phyloP scores from a whole-genome alignment of 2,888 invertebrate genomes.

The Parelbella ahira region DNA sequence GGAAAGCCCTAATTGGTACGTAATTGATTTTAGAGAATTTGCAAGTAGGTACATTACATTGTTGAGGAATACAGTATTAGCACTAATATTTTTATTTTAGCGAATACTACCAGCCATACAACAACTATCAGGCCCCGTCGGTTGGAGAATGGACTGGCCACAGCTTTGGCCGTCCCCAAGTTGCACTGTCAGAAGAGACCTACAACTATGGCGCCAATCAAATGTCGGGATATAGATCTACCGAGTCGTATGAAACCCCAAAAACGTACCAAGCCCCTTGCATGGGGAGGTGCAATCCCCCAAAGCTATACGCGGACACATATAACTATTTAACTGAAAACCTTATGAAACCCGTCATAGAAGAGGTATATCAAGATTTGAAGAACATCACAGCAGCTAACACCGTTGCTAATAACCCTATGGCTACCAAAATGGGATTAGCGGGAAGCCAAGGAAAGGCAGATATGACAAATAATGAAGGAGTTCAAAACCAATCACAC shows the following conservation, averaged over 20 bases:
- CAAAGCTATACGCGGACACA: constrained; percentile 60
- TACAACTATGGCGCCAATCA: background rate
- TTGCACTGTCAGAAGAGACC: background rate
- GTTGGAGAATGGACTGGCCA: background rate
- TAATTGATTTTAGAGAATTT: too few relatives aligned
- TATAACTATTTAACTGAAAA: constrained; percentile 60
- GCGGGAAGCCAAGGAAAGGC: too few relatives aligned
- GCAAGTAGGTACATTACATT: too few relatives aligned
- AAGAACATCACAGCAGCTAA: constrained; percentile 56
- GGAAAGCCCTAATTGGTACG: too few relatives aligned
- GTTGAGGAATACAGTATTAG: too few relatives aligned
- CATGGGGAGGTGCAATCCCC: constrained; percentile 55
- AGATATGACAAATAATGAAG: too few relatives aligned
- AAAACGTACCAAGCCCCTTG: constrained; percentile 29
- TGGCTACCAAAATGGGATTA: constrained; percentile 52
- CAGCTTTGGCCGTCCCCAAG: background rate
- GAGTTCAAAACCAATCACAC: too few relatives aligned
- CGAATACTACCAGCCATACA: background rate
- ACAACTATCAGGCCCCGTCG: constrained; percentile 2
- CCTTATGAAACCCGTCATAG: constrained; percentile 62
- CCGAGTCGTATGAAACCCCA: background rate
- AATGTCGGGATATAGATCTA: background rate
- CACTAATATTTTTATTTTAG: background rate
- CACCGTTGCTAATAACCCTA: constrained; percentile 53
- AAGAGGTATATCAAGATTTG: constrained; percentile 67